These are phyloP conservation scores for Microctonus aethiopoides DNA, from an alignment of 2,888 invertebrate genomes.

Conservation along the genomic window DNA sequence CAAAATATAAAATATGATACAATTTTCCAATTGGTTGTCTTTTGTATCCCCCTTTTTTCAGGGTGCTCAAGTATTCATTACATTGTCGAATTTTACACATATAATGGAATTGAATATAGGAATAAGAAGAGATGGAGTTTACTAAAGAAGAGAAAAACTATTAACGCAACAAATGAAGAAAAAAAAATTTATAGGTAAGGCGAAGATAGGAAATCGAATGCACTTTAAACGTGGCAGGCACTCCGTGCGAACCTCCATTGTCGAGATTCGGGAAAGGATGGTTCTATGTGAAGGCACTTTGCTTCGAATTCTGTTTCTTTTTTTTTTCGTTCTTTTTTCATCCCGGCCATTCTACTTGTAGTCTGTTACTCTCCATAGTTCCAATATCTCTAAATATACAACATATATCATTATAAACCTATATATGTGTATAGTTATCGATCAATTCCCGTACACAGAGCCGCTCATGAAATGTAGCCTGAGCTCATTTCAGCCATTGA, in stretches of 20 bases:
- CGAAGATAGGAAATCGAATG: conserved; percentile 46
- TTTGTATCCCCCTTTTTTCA: not conserved
- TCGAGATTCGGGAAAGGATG: conserved; percentile 52
- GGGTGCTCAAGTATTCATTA: too few species aligned
- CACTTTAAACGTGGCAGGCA: conserved; percentile 52
- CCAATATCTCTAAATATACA: not conserved
- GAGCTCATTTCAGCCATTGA: conserved; percentile 4
- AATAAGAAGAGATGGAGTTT: too few species aligned
- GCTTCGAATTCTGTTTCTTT: conserved; percentile 42
- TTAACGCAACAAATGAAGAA: conserved; percentile 13
- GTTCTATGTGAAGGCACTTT: conserved; percentile 52
- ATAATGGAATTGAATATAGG: too few species aligned
- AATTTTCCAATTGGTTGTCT: too few species aligned
- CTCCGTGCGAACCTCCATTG: conserved; percentile 49
- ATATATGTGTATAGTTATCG: not conserved
- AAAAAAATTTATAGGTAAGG: conserved; percentile 8
- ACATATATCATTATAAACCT: not conserved
- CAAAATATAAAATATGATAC: too few species aligned
- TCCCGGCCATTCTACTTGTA: conserved; percentile 29
- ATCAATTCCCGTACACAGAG: conserved; percentile 22
- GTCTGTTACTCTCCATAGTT: conserved; percentile 9
- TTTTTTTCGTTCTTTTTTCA: conserved; percentile 25
- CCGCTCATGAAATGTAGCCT: conserved; percentile 29
- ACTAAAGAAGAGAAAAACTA: conserved; percentile 22
- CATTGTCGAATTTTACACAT: too few species aligned